Evolutionary conservation across 2,797 vertebrate species (phyloP), one percentile per base, ranked within the genome.

Genomic region (Setipinna tenuifilis): DNA sequence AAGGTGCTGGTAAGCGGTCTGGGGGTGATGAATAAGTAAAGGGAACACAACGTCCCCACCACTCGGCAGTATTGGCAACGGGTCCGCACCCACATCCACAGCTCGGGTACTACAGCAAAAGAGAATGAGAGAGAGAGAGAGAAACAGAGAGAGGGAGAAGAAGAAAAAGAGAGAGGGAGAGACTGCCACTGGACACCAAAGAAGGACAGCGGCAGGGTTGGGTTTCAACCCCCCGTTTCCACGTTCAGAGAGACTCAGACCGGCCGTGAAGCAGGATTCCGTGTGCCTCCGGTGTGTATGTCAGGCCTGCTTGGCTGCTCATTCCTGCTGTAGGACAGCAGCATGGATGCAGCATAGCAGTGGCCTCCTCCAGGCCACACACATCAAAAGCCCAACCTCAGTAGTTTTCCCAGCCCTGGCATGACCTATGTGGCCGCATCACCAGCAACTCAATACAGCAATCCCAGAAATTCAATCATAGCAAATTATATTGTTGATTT

Each of bases 21-120:
- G 54, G 84, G 85, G 54, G 85, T 85, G 88, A 94, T 93, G 89
- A 94, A 94, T 94, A 92, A 94, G 90, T 93, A 90, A 93, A 92
- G 88, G 84, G 92, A 92, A 94, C 93, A 92, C 81, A 62, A 84
- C 92, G 92, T 95, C 88, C 90, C 88, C 31, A 7, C 71, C 9
- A 35, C 71, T 59, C n/a, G n/a, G 17, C 68, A 31, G 12, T 35
- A 88, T 86, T 92, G 91, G 83, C 90, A 87, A 89, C 86, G 83
- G 89, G 90, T 90, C 89, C 91, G 87, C 89, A 90, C 59, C 71
- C 78, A 86, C 88, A 88, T 90, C 87, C 88, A 59, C 71, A 44
- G 71, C 35, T 78, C 31, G 17, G 35, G 31, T n/a, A 78, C 35
- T 6, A 35, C 31, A 1, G 31, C 14, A 16, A 2, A 14, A 9